phyloP scores from a whole-genome alignment of 2,113 vertebrate species.

The Odocoileus hemionus region DNA sequence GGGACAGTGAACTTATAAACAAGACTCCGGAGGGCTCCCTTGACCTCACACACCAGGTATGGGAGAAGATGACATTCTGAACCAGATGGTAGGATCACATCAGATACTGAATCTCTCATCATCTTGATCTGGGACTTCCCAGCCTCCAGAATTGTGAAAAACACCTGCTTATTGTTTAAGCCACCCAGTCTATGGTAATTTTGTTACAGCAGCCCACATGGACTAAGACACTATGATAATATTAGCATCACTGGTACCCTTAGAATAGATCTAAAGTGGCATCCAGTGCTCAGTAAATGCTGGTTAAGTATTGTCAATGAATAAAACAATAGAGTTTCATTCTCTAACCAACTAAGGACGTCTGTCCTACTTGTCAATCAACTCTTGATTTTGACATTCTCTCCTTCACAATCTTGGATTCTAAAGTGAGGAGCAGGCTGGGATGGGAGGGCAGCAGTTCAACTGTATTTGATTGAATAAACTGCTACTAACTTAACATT shows the following conservation, averaged over 20 bases:
- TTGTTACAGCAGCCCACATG: neutral
- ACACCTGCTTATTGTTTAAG: neutral
- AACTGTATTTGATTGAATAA: neutral
- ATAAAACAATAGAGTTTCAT: neutral
- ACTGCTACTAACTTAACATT: neutral
- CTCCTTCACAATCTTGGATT: neutral
- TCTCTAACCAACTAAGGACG: neutral
- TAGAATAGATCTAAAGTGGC: neutral
- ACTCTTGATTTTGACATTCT: neutral
- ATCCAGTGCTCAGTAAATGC: neutral
- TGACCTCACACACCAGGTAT: too few relatives aligned
- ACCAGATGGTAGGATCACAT: neutral
- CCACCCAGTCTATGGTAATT: neutral
- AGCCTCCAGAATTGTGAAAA: neutral
- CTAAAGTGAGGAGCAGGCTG: neutral
- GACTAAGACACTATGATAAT: neutral
- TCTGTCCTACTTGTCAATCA: neutral
- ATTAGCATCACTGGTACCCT: neutral
- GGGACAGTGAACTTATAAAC: neutral
- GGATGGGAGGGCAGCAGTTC: neutral
- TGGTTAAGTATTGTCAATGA: neutral
- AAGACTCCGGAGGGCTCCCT: neutral
- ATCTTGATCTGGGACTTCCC: neutral
- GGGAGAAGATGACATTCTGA: neutral
- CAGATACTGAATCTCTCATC: neutral